phyloP scores from a whole-genome alignment of 1,140 invertebrate species.

The Leptonema lineaticorne region DNA sequence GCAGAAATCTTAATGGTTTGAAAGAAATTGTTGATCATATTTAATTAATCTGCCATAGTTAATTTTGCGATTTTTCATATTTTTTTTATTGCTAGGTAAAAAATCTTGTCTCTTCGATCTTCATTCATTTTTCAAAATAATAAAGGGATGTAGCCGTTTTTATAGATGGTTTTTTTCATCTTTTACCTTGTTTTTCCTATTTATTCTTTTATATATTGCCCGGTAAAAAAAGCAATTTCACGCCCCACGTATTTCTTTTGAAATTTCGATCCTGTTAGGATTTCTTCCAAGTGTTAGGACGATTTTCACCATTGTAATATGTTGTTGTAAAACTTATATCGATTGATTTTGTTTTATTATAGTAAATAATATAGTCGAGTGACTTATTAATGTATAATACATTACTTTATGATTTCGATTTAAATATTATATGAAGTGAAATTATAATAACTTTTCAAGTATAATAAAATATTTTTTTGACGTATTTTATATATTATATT shows the following conservation, averaged over 20 bases:
- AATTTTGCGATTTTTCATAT: conserved; percentile 18
- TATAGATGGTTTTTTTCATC: not conserved
- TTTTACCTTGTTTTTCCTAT: not conserved
- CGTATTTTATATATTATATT: too few species aligned
- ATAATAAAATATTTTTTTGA: too few species aligned
- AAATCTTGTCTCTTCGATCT: conserved; percentile 12
- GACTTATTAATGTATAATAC: too few species aligned
- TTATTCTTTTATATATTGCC: not conserved
- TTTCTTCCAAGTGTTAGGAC: not conserved
- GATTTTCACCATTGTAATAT: not conserved
- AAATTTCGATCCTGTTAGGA: not conserved
- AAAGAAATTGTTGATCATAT: too few species aligned
- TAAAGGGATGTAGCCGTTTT: not conserved
- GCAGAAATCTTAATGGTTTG: too few species aligned
- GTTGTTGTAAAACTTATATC: too few species aligned
- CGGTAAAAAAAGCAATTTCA: conserved; percentile 15
- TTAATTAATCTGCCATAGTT: conserved; percentile 17
- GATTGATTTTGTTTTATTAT: too few species aligned
- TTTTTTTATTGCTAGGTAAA: too few species aligned
- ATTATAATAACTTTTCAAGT: too few species aligned
- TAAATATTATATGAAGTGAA: too few species aligned
- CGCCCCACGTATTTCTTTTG: not conserved
- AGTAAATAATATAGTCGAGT: too few species aligned
- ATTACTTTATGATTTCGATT: too few species aligned
- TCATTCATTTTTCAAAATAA: not conserved